Evolutionary conservation across 2,888 invertebrate genomes (phyloP), one percentile per base, ranked within the genome.

Genomic region (Pardosa pseudoannulata): DNA sequence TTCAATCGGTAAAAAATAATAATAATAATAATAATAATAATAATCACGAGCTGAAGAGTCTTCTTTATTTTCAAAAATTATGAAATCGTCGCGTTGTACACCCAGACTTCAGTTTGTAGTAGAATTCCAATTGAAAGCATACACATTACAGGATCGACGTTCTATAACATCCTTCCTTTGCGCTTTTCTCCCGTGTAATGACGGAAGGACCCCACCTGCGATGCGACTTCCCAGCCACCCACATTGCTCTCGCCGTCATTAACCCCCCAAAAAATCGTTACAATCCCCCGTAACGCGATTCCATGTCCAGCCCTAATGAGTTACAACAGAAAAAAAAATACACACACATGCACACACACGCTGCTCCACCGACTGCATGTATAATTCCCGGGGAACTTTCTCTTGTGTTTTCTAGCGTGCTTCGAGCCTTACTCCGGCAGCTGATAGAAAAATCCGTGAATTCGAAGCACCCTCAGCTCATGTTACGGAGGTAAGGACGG

Each of bases 401-500:
- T 36, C 36, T 13, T 16, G n/a, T 56, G 56, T 56, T 19, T 76
- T 82, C 31, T 56, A 83, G 83, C 23, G 83, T 83, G 23, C 83
- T 83, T n/a, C 83, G 83, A 32, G 76, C 83, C 64, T 31, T 83
- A 62, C 83, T 83, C 46, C 72, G 76, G 62, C 95, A 97, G 88
- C 94, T 99, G 88, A 97, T 99, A 90, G 97, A 98, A 90, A 97
- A 97, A 92, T 97, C 97, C 32, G 96, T 98, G 70, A 95, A 95
- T 90, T 96, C 96, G 81, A 97, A 97, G 91, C 97, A 98, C 92
- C 98, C 98, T 0, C 98, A 98, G 91, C 92, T 98, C 78, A 97
- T 98, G 97, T 93, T 98, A 72, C 94, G 98, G 83, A 94, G 89
- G 89, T 89, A 79, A 78, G 83, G 32, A 31, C 31, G 31, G 39